A percentile compares a stretch with the other conserved stretches of the same genome.
These are phyloP conservation scores for Orientallactaga sibirica DNA, from an alignment of 2,797 vertebrate species.

Conservation along the genomic window DNA sequence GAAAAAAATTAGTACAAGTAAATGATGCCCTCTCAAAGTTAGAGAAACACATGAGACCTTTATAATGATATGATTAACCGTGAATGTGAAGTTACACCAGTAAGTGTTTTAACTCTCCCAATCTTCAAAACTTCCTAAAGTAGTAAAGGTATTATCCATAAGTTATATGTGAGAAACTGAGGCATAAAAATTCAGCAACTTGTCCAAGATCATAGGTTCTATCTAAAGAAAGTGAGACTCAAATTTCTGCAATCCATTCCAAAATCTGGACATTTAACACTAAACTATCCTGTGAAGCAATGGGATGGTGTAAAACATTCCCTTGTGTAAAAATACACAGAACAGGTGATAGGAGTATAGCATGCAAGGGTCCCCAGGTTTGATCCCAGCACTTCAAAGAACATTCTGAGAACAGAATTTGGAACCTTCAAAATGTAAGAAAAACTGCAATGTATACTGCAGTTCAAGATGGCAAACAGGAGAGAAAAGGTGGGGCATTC, in stretches of 20 bases:
- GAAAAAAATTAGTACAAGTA: not conserved
- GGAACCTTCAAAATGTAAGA: not conserved
- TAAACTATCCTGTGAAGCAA: not conserved
- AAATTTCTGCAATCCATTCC: not conserved
- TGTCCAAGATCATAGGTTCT: not conserved
- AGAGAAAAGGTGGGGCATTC: not conserved
- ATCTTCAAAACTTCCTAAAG: not conserved
- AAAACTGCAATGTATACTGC: not conserved
- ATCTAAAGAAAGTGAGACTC: not conserved
- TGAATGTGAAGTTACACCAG: slow-evolving; percentile 21
- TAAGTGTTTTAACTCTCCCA: slow-evolving; percentile 5
- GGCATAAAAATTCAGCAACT: not conserved
- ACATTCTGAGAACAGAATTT: not conserved
- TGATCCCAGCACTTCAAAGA: not conserved
- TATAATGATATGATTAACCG: not conserved
- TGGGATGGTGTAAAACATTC: not conserved
- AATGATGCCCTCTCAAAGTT: not conserved
- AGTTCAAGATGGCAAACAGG: not conserved
- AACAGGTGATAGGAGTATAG: not conserved
- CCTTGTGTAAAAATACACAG: not conserved
- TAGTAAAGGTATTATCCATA: not conserved
- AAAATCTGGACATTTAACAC: not conserved
- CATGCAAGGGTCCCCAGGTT: not conserved
- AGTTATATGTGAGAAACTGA: slow-evolving; percentile 37
- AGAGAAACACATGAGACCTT: not conserved